Evolutionary conservation across 2,113 vertebrate species (phyloP).

Genomic region (Solea solea): DNA sequence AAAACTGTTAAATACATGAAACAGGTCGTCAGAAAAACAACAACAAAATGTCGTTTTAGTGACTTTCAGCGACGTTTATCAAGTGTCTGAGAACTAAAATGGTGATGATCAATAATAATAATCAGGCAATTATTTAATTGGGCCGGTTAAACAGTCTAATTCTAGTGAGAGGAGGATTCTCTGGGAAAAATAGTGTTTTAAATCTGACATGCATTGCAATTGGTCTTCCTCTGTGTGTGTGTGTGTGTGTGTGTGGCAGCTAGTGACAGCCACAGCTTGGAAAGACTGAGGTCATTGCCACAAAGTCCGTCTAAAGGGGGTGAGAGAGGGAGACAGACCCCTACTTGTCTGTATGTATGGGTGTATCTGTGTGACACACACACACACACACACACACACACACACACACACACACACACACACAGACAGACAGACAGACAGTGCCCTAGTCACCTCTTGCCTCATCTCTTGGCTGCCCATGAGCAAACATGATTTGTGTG

Average conservation of each 20-base stretch:
- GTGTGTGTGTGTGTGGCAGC: conserved; percentile 37
- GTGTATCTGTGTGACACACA: conserved; percentile 44
- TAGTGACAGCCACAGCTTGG: conserved; percentile 69
- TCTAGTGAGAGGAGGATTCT: too few species aligned
- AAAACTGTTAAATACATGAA: too few species aligned
- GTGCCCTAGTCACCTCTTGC: conserved; percentile 55
- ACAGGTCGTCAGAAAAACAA: too few species aligned
- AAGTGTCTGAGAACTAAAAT: too few species aligned
- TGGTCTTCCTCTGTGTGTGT: neutral
- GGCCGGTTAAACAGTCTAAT: too few species aligned
- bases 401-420: conserved; percentile 11
- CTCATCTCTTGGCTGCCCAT: conserved; percentile 48
- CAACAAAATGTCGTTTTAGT: too few species aligned
- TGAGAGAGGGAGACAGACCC: conserved; percentile 54
- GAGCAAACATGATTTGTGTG: conserved; percentile 51
- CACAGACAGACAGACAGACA: conserved; percentile 2
- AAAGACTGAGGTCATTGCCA: conserved; percentile 69
- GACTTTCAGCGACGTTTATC: too few species aligned
- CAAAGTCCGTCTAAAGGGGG: conserved; percentile 36
- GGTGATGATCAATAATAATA: too few species aligned
- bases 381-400: neutral
- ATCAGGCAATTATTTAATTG: too few species aligned
- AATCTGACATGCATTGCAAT: neutral
- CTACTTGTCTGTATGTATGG: conserved; percentile 60
- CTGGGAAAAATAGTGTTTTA: neutral